Evolutionary conservation across 2,888 invertebrate species (phyloP).

Genomic region (Augiades crinisus): DNA sequence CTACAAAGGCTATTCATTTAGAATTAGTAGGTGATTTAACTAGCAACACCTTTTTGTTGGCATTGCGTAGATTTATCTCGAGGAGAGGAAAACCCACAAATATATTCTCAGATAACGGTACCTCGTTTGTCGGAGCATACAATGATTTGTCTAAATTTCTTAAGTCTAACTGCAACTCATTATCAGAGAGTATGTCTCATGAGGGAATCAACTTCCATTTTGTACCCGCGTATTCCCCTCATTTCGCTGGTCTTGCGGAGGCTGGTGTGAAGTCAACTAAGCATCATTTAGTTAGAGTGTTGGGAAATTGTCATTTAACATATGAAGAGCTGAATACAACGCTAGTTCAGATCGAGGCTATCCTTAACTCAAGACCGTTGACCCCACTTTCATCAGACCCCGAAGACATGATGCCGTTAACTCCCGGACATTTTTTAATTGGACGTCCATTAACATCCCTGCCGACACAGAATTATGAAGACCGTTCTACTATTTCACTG

Average conservation of each 20-base stretch:
- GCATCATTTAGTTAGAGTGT: conserved; percentile 13
- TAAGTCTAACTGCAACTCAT: conserved; percentile 2
- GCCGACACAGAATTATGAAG: background rate
- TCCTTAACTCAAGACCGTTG: conserved; percentile 21
- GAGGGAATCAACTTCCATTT: conserved; percentile 30
- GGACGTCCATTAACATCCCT: conserved; percentile 5
- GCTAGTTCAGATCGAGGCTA: conserved; percentile 22
- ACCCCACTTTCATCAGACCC: conserved; percentile 13
- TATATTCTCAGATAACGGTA: conserved; percentile 40
- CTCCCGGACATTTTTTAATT: conserved; percentile 19
- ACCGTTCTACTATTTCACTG: background rate
- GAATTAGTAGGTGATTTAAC: conserved; percentile 31
- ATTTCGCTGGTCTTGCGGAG: conserved; percentile 31
- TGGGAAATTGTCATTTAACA: conserved; percentile 14
- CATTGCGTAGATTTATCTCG: conserved; percentile 37
- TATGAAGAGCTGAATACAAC: conserved; percentile 18
- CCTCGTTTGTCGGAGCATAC: conserved; percentile 26
- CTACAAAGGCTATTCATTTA: conserved; percentile 3
- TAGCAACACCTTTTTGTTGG: conserved; percentile 36
- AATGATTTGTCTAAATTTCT: conserved; percentile 27
- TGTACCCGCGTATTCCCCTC: conserved; percentile 29
- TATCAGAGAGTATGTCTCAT: conserved; percentile 25
- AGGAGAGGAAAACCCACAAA: conserved; percentile 38
- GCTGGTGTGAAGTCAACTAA: conserved; percentile 28
- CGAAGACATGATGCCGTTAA: background rate